phyloP scores from a whole-genome alignment of 2,888 invertebrate species.

The Sinopyrophorus schimmeli region DNA sequence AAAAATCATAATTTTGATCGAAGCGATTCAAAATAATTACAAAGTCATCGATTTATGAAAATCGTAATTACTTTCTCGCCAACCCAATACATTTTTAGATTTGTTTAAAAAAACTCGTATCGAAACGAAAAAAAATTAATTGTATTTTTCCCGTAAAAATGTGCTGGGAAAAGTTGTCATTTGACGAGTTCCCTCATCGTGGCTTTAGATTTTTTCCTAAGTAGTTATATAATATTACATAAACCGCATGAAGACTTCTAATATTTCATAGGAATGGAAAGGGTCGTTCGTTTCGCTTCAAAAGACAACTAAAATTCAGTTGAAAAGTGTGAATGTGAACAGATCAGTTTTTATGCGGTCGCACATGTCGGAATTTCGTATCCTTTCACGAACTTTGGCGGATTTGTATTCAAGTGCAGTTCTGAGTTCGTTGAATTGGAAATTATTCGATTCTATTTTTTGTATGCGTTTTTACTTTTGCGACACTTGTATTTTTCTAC shows the following conservation, averaged over 20 bases:
- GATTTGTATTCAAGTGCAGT: slow-evolving; percentile 31
- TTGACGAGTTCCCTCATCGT: no score
- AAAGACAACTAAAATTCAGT: slow-evolving; percentile 21
- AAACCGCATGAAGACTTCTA: slow-evolving; percentile 14
- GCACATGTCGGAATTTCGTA: slow-evolving; percentile 33
- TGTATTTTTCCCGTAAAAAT: no score
- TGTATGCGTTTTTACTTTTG: slow-evolving; percentile 30
- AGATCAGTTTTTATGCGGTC: slow-evolving; percentile 32
- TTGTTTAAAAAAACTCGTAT: no score
- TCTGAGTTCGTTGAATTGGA: slow-evolving; percentile 36
- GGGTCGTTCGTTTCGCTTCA: slow-evolving; percentile 17
- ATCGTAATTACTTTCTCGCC: no score
- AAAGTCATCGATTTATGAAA: no score
- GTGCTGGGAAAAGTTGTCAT: no score
- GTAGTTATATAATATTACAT: slow-evolving; percentile 15
- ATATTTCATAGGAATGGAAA: slow-evolving; percentile 16
- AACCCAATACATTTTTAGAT: no score
- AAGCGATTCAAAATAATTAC: no score
- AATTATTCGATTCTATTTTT: slow-evolving; percentile 36
- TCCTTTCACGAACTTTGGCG: slow-evolving; percentile 31
- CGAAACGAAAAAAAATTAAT: no score
- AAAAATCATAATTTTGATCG: no score
- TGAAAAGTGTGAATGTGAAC: slow-evolving; percentile 30
- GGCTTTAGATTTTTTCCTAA: no score
- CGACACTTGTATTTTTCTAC: slow-evolving; percentile 32